A percentile compares a stretch with the other conserved stretches of the same genome.
Evolutionary conservation across 2,113 vertebrate genomes (phyloP).

Genomic region (Notothenia coriiceps): DNA sequence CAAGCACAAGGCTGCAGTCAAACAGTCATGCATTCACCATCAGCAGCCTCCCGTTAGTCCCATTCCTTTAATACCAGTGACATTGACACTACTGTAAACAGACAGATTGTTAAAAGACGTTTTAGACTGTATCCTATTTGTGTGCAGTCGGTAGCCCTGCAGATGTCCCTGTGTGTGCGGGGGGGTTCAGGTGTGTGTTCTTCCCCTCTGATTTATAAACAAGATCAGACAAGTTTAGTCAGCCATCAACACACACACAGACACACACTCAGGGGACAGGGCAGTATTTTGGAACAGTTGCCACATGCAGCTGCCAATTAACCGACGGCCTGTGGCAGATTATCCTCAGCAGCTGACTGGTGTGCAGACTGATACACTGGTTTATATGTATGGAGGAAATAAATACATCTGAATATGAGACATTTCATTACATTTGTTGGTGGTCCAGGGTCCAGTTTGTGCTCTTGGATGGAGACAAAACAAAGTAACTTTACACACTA

Average conservation of each 20-base stretch:
- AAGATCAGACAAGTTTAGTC: slow-evolving; percentile 79
- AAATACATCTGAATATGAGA: background rate
- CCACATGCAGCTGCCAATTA: slow-evolving; percentile 74
- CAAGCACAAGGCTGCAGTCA: slow-evolving; percentile 24
- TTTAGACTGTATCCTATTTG: slow-evolving; percentile 2
- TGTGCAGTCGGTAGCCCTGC: background rate
- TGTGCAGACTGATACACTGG: slow-evolving; percentile 19
- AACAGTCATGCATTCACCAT: background rate
- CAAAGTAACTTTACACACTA: background rate
- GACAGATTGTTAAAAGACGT: background rate
- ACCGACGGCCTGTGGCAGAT: slow-evolving; percentile 60
- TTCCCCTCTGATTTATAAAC: slow-evolving; percentile 69
- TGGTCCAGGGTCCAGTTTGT: background rate
- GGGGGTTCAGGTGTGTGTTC: slow-evolving; percentile 62
- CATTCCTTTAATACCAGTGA: background rate
- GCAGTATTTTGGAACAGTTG: slow-evolving; percentile 54
- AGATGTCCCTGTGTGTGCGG: slow-evolving; percentile 3
- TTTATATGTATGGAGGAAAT: slow-evolving; percentile 12
- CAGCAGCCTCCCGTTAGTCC: background rate
- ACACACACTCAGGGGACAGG: slow-evolving; percentile 60
- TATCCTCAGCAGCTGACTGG: background rate
- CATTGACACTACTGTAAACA: background rate
- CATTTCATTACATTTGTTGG: background rate
- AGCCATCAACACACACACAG: slow-evolving; percentile 54
- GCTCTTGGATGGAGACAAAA: background rate